Evolutionary conservation across 30 jellyfish, hydroid and myxozoan species (phyloP).

Genomic region (Pseudorhiza aurosa): DNA sequence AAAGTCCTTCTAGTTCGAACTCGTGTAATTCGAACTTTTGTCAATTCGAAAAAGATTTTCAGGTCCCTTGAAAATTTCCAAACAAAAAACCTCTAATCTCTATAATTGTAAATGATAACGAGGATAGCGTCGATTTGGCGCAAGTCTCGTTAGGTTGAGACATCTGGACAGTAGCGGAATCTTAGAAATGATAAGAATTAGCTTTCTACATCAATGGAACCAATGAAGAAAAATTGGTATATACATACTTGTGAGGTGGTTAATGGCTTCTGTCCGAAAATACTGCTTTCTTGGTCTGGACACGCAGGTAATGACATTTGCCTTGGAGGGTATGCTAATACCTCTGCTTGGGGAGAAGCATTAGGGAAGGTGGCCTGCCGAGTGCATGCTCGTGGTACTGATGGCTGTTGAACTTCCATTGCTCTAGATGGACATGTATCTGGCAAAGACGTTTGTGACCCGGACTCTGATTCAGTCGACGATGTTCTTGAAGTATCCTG

Average conservation of each 20-base stretch:
- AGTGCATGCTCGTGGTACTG: conserved; percentile 38
- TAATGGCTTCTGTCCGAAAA: conserved; percentile 61
- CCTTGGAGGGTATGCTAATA: conserved; percentile 27
- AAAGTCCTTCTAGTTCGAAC: too few relatives aligned
- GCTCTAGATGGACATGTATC: conserved; percentile 14
- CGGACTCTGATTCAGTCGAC: conserved; percentile 38
- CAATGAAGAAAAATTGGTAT: neutral
- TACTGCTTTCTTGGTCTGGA: conserved; percentile 33
- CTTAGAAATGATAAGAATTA: too few relatives aligned
- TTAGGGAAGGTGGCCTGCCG: conserved; percentile 67
- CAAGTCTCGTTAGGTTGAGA: too few relatives aligned
- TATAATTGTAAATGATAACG: too few relatives aligned
- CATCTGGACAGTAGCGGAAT: too few relatives aligned
- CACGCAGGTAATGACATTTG: conserved; percentile 66
- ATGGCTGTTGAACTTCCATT: conserved; percentile 54
- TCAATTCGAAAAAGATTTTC: too few relatives aligned
- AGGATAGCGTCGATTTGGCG: too few relatives aligned
- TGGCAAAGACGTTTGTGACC: neutral
- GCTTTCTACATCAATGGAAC: too few relatives aligned
- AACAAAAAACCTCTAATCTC: too few relatives aligned
- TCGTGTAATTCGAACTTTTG: too few relatives aligned
- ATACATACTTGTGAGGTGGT: conserved; percentile 92
- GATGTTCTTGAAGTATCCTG: conserved; percentile 31
- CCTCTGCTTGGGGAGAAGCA: conserved; percentile 40
- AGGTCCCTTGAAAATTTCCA: too few relatives aligned